phyloP scores from a whole-genome alignment of 2,888 invertebrate species.

The Chrysolina americana region DNA sequence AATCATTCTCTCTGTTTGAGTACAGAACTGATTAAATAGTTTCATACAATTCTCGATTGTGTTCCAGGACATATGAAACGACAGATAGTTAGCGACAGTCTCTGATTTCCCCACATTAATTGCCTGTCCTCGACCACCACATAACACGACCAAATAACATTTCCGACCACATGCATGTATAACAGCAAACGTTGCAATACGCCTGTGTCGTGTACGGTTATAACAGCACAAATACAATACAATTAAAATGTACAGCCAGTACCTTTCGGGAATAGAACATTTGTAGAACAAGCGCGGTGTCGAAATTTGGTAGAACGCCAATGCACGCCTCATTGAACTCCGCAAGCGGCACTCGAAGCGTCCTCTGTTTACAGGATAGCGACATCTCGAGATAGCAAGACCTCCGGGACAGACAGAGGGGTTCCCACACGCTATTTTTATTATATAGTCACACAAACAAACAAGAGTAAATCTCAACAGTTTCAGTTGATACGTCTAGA shows the following conservation, averaged over 20 bases:
- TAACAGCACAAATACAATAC: not conserved
- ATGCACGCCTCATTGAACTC: not conserved
- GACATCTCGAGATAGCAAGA: not conserved
- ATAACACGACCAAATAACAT: not conserved
- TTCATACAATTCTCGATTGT: too few relatives aligned
- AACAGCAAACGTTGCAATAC: not conserved
- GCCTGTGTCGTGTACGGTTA: not conserved
- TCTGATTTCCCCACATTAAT: not conserved
- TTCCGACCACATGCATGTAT: not conserved
- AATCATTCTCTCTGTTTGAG: too few relatives aligned
- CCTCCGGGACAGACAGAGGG: not conserved
- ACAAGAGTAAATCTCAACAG: too few relatives aligned
- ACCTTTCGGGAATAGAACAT: not conserved
- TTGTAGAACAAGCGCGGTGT: not conserved
- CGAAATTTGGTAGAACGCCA: constrained; percentile 2
- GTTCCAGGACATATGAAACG: too few relatives aligned
- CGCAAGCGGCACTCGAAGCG: not conserved
- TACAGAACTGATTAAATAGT: too few relatives aligned
- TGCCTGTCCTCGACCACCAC: not conserved
- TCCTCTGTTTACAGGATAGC: not conserved
- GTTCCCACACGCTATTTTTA: too few relatives aligned
- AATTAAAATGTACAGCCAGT: not conserved
- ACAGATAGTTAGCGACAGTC: too few relatives aligned
- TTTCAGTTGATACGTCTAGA: too few relatives aligned
- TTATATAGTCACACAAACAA: too few relatives aligned